Percentiles rank a stretch among this genome's conserved stretches.
phyloP scores from a whole-genome alignment of 2,797 vertebrate genomes.

The Bovichtus variegatus region DNA sequence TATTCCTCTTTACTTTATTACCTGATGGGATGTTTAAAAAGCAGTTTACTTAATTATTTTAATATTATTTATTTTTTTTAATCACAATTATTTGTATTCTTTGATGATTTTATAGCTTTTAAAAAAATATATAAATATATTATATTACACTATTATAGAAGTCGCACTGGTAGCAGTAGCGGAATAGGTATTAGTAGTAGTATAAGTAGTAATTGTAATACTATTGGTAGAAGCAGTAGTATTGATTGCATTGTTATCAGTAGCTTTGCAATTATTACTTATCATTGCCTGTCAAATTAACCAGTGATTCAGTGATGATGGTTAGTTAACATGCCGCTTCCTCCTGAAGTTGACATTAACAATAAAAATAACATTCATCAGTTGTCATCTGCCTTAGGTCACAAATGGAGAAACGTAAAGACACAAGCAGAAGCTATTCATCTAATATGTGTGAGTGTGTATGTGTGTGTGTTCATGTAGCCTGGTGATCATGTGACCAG shows the following conservation, averaged over 20 bases:
- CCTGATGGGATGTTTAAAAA: neutral
- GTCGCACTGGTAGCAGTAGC: neutral
- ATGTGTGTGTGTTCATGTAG: neutral
- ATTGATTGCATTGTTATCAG: neutral
- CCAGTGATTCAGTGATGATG: neutral
- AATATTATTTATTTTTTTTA: neutral
- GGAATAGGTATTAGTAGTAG: neutral
- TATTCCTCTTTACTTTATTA: neutral
- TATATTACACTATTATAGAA: neutral
- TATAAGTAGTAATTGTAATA: neutral
- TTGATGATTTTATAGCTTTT: neutral
- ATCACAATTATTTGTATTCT: neutral
- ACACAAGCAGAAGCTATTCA: constrained; percentile 15
- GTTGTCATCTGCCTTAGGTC: neutral
- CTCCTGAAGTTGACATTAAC: neutral
- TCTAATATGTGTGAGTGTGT: constrained; percentile 1
- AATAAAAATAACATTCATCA: neutral
- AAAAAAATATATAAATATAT: no score
- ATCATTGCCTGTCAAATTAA: neutral
- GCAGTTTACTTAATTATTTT: neutral
- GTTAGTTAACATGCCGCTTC: neutral
- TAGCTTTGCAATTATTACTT: neutral
- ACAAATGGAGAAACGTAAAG: neutral
- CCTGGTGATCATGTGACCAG: constrained; percentile 74
- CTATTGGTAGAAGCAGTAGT: neutral